Conservation (phyloP, 2,888 invertebrate species). For the Sicus ferrugineus region DNA sequence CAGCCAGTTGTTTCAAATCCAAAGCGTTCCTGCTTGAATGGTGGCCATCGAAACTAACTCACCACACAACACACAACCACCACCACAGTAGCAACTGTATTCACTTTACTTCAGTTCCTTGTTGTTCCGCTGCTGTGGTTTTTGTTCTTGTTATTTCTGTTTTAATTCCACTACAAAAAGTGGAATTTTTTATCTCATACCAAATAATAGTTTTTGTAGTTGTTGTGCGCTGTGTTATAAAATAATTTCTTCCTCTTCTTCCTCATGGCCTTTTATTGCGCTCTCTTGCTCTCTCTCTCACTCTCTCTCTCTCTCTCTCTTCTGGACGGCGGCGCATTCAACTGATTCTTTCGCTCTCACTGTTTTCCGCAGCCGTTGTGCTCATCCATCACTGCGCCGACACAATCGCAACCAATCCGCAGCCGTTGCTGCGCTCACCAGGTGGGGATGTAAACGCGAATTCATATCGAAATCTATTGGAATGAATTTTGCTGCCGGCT, state of each 20-base stretch:
- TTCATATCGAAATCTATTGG: slow-evolving; percentile 26
- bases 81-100: not conserved
- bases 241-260: slow-evolving; percentile 36
- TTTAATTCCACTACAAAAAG: not conserved
- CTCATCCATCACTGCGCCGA: not conserved
- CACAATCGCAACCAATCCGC: slow-evolving; percentile 52
- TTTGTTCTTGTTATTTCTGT: not conserved
- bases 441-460: slow-evolving; percentile 51
- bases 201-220: slow-evolving; percentile 14
- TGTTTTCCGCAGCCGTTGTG: slow-evolving; percentile 12
- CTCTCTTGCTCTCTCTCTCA: slow-evolving; percentile 24
- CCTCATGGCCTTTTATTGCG: slow-evolving; percentile 6
- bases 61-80: slow-evolving; percentile 6
- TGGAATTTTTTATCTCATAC: slow-evolving; percentile 6
- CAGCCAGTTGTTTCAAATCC: not conserved
- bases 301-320: slow-evolving; percentile 8
- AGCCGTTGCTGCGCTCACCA: slow-evolving; percentile 48
- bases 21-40: not conserved
- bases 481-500: slow-evolving; percentile 19
- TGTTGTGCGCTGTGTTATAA: slow-evolving; percentile 33
- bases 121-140: not conserved
- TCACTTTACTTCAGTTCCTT: slow-evolving; percentile 15
- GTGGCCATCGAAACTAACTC: not conserved
- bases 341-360: not conserved
- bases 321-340: not conserved